These are phyloP conservation scores for Formica selysi DNA, from an alignment of 1,140 invertebrate genomes.

Conservation along the genomic window DNA sequence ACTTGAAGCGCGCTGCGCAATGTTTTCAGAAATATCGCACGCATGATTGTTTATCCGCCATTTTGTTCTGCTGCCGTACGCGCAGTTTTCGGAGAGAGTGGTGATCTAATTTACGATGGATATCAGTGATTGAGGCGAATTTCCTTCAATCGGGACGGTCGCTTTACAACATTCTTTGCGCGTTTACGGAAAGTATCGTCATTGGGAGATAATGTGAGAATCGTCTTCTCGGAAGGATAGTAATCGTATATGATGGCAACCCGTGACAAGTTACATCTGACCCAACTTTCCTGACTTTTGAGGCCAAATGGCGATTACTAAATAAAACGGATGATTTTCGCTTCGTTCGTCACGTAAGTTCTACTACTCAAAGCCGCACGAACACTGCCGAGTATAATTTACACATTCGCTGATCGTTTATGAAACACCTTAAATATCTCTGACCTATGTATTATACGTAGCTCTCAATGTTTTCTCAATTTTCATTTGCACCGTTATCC, in stretches of 20 bases:
- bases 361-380: background rate
- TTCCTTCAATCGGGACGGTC: background rate
- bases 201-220: conserved; percentile 54
- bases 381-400: background rate
- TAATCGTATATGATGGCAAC: conserved; percentile 75
- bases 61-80: conserved; percentile 84
- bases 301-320: conserved; percentile 81
- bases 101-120: conserved; percentile 78
- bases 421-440: background rate
- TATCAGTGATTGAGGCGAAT: conserved; percentile 62
- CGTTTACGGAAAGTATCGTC: conserved; percentile 38
- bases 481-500: conserved; percentile 44
- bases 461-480: conserved; percentile 14
- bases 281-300: conserved; percentile 83
- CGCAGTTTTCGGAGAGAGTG: conserved; percentile 79
- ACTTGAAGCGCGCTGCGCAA: conserved; percentile 25
- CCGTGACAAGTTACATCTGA: conserved; percentile 80
- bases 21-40: conserved; percentile 73
- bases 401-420: background rate
- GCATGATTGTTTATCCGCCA: conserved; percentile 85
- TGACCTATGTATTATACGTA: background rate
- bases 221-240: background rate
- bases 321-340: conserved; percentile 76
- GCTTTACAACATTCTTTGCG: background rate
- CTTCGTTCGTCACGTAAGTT: conserved; percentile 75